Base-by-base conservation (phyloP, 2,113 vertebrate species). In the Orycteropus afer region DNA sequence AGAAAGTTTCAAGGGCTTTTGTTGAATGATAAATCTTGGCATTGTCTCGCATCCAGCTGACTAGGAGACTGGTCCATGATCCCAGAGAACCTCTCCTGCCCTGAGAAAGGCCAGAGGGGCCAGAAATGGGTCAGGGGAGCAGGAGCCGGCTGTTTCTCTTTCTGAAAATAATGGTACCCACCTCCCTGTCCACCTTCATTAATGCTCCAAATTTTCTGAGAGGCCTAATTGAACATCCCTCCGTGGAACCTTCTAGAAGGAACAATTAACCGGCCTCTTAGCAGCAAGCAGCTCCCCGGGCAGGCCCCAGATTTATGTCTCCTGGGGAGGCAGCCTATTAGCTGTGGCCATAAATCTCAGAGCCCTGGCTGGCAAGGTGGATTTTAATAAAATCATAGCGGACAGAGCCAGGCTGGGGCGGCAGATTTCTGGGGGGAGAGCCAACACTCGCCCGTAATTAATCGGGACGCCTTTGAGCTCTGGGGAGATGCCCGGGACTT, bases 311-410 rank as follows among this genome's bases (percentile, higher is more conserved):
- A 98, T 98, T 98, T 98, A 98, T 98, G 98, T 97, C 97, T 98
- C 97, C 86, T 95, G 97, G 98, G 98, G 98, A 98, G 98, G 98
- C 97, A 98, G 98, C 98, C 98, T 98, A 98, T 98, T 98, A 98
- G 97, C 98, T 98, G 97, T 91, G 97, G 95, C 96, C 96, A 96
- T 98, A 98, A 98, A 98, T 98, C 98, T 98, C 96, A 29, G 94
- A 96, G 97, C 97, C 96, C 97, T 95, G 96, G 97, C 97, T 98
- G 97, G 97, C 98, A 98, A 98, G 98, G 98, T 98, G 97, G 98
- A 98, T 98, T 98, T 98, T 98, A 98, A 98, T 98, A 98, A 98
- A 98, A 98, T 98, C 98, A 97, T 98, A 96, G 92, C 86, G 98
- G 97, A 98, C 89, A 80, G 98, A 98, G 97, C 98, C 98, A 98